Percentiles rank a stretch among this genome's conserved stretches.
Conservation (phyloP, 2,113 vertebrate genomes). For the Tympanuchus pallidicinctus region DNA sequence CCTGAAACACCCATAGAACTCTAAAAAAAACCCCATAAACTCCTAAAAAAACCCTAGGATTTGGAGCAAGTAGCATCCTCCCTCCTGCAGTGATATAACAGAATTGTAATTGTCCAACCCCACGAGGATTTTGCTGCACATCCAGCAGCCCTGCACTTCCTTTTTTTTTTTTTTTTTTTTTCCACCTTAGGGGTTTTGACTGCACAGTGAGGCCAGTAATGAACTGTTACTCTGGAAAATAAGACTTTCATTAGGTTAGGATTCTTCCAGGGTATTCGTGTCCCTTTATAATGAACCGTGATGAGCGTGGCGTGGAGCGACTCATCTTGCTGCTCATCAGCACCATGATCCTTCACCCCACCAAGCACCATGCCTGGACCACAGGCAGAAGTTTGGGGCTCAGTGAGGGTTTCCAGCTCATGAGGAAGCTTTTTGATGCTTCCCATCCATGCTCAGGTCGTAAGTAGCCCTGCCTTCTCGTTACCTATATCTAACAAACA, state of each 20-base stretch:
- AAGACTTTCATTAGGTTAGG: slow-evolving; percentile 74
- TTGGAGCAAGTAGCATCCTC: neutral
- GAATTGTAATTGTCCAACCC: neutral
- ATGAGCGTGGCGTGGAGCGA: neutral
- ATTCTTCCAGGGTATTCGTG: slow-evolving; percentile 44
- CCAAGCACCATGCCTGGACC: neutral
- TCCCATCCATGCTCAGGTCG: neutral
- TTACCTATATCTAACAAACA: neutral
- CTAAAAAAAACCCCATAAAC: neutral
- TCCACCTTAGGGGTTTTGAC: slow-evolving; percentile 49
- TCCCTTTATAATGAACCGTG: slow-evolving; percentile 55
- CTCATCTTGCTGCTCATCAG: neutral
- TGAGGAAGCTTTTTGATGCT: neutral
- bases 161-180: too few species aligned
- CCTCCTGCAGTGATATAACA: neutral
- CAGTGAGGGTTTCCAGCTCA: rapidly evolving
- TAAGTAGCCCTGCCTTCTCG: rapidly evolving
- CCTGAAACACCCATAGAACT: neutral
- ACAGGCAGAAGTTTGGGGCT: neutral
- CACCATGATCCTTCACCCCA: neutral
- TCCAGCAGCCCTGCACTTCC: neutral
- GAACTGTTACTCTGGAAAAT: slow-evolving; percentile 70
- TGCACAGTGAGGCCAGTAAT: slow-evolving; percentile 64
- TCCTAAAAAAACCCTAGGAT: neutral
- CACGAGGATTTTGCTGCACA: rapidly evolving